These are phyloP conservation scores for Platanista minor DNA, from an alignment of 2,113 vertebrate genomes.

Conservation along the genomic window DNA sequence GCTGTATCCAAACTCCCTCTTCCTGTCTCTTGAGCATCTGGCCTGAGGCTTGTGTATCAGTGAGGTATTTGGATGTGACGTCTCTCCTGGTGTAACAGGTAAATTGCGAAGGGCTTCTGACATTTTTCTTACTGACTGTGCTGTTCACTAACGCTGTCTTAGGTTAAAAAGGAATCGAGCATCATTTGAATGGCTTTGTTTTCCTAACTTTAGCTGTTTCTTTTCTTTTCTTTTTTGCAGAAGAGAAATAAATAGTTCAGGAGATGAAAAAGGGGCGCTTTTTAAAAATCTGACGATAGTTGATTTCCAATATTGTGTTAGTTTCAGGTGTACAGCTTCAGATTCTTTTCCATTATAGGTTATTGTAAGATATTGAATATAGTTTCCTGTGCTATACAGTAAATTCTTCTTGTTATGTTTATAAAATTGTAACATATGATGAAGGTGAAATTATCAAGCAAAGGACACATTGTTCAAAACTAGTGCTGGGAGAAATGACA, in stretches of 20 bases:
- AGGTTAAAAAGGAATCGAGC: background rate
- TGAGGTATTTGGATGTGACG: background rate
- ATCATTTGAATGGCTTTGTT: background rate
- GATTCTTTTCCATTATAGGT: background rate
- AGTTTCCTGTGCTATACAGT: background rate
- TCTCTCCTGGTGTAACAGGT: background rate
- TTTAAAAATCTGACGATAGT: background rate
- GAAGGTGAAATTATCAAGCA: background rate
- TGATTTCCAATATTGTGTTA: background rate
- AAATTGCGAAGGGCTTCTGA: background rate
- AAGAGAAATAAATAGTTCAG: background rate
- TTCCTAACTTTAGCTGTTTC: background rate
- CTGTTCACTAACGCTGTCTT: background rate
- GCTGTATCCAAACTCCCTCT: background rate
- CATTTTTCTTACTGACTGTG: background rate
- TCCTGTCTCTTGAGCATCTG: background rate
- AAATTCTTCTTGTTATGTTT: background rate
- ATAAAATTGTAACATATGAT: background rate
- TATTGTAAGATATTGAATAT: background rate
- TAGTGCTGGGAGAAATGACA: background rate
- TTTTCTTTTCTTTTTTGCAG: background rate
- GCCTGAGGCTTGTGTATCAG: background rate
- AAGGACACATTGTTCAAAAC: background rate
- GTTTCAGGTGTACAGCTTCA: background rate
- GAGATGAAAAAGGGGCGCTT: background rate